Percentiles rank a stretch among this genome's conserved stretches.
Evolutionary conservation across 1,140 invertebrate species (phyloP).

Genomic region (Leptonema lineaticorne): DNA sequence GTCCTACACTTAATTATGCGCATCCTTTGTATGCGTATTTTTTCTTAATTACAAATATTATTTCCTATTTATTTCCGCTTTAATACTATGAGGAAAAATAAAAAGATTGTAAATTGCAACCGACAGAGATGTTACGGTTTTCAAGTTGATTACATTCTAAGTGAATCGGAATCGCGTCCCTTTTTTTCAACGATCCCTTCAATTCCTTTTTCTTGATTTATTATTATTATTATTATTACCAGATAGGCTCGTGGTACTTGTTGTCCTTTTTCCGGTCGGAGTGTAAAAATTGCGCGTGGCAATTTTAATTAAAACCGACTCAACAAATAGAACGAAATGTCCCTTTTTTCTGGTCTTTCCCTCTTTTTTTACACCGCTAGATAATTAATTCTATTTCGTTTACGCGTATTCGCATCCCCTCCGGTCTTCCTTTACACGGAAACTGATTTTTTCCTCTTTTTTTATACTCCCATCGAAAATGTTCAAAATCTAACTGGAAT

Average conservation of each 20-base stretch:
- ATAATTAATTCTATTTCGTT: slow-evolving; percentile 41
- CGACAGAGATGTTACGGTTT: neutral
- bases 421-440: neutral
- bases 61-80: too few relatives aligned
- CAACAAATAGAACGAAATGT: slow-evolving; percentile 33
- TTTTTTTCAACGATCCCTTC: neutral
- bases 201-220: neutral
- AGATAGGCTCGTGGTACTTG: slow-evolving; percentile 23
- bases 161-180: neutral
- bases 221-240: too few relatives aligned
- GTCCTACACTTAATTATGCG: neutral
- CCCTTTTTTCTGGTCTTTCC: slow-evolving; percentile 30
- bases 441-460: slow-evolving; percentile 1
- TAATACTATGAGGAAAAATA: too few relatives aligned
- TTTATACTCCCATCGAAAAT: neutral
- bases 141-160: neutral
- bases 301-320: slow-evolving; percentile 40
- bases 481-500: neutral
- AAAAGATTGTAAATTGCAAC: neutral
- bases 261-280: slow-evolving; percentile 13
- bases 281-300: slow-evolving; percentile 38
- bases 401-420: neutral
- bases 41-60: too few relatives aligned
- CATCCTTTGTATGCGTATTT: neutral
- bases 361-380: slow-evolving; percentile 28